phyloP scores from a whole-genome alignment of 2,888 invertebrate genomes.

The Platerodrilus igneus region DNA sequence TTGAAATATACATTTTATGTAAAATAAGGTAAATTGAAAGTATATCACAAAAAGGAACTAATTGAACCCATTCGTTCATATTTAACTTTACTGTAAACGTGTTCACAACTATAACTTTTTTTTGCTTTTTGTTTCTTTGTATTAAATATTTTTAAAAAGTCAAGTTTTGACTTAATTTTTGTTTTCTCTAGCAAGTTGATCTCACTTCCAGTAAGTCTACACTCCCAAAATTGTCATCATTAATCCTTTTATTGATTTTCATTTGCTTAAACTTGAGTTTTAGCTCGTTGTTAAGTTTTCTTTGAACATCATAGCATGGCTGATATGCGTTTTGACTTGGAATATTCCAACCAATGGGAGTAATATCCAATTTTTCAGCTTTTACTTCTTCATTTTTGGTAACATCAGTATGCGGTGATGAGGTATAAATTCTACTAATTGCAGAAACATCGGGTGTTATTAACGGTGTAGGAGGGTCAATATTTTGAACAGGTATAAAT shows the following conservation, averaged over 20 bases:
- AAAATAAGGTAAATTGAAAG: no score
- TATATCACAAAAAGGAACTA: slow-evolving; percentile 9
- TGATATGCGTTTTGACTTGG: neutral
- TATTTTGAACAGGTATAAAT: no score
- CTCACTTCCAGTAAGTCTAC: slow-evolving; percentile 6
- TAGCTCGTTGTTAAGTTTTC: slow-evolving; percentile 6
- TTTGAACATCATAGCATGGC: neutral
- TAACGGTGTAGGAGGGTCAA: no score
- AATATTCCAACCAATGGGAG: neutral
- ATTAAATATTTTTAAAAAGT: slow-evolving; percentile 14
- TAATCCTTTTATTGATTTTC: neutral
- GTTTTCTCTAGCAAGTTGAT: slow-evolving; percentile 11
- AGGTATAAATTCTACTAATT: slow-evolving; percentile 15
- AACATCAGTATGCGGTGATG: neutral
- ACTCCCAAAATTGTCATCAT: neutral
- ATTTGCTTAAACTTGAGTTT: slow-evolving; percentile 11
- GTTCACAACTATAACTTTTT: slow-evolving; percentile 13
- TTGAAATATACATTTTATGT: no score
- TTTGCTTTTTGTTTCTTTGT: slow-evolving; percentile 6
- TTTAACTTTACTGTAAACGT: slow-evolving; percentile 15
- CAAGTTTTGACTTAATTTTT: slow-evolving; percentile 17
- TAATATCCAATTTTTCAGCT: neutral
- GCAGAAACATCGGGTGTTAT: no score
- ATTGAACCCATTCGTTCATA: slow-evolving; percentile 19
- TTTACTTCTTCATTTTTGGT: neutral